Evolutionary conservation across 2,888 invertebrate species (phyloP).

Genomic region (Macropis europaea): DNA sequence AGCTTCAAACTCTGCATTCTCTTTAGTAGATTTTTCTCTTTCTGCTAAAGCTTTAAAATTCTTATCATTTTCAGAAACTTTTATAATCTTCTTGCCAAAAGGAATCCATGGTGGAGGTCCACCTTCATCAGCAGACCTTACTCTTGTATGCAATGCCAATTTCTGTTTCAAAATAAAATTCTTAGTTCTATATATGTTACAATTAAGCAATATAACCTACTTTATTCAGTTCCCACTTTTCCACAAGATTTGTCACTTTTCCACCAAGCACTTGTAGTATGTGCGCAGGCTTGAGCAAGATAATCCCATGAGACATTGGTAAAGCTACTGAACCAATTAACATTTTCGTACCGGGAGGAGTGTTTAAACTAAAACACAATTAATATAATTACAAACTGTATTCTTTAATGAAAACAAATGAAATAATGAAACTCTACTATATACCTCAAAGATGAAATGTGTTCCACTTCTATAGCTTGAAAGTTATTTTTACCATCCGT

Average conservation of each 20-base stretch:
- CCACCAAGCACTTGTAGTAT: conserved; percentile 89
- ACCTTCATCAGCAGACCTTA: conserved; percentile 85
- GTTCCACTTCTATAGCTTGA: conserved; percentile 89
- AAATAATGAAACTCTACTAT: neutral
- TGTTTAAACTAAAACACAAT: conserved; percentile 83
- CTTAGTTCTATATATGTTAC: neutral
- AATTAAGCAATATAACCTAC: conserved; percentile 66
- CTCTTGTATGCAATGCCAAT: conserved; percentile 77
- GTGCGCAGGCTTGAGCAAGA: conserved; percentile 86
- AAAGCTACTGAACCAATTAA: conserved; percentile 82
- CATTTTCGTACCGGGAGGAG: conserved; percentile 95
- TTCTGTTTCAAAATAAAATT: conserved; percentile 65
- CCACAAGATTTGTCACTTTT: conserved; percentile 89
- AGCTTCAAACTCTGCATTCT: conserved; percentile 93
- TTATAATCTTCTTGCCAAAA: conserved; percentile 89
- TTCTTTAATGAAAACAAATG: neutral
- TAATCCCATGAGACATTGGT: conserved; percentile 86
- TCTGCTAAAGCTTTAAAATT: conserved; percentile 87
- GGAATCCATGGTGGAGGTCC: conserved; percentile 96
- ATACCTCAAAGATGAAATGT: conserved; percentile 84
- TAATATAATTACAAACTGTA: neutral
- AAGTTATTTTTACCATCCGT: conserved; percentile 92
- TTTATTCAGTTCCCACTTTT: conserved; percentile 91
- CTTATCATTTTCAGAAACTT: conserved; percentile 82
- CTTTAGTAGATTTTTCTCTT: conserved; percentile 84